Base-by-base conservation (phyloP, 2,797 vertebrate species). In the Betta splendens region DNA sequence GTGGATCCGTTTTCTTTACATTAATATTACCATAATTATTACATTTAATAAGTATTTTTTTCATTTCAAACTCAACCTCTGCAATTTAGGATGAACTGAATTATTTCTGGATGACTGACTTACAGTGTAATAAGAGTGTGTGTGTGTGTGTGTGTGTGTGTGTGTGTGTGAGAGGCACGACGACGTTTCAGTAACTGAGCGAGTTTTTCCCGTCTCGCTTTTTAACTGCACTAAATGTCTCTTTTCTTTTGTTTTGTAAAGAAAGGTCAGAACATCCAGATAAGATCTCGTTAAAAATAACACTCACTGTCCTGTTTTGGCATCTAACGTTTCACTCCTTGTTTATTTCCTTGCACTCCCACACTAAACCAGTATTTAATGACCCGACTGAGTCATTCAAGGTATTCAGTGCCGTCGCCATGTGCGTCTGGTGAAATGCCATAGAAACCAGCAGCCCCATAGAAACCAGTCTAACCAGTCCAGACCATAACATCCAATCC, bases 391-490 rank as follows among this genome's bases (percentile, higher is more conserved):
- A 75, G 38, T 62, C 63, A 54, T 64, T 63, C 12, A 8, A 65
- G 55, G 69, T 65, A 71, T 77, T 77, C 52, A 18, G 8, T 1
- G 9, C 22, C 18, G 9, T 32, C 42, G 60, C 72, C 66, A 61
- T 64, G 28, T 15, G 22, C 1, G 16, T 42, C 57, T 64, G 61
- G 53, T 58, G 57, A 50, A 52, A 32, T 8, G 40, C 79, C 79
- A 77, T 60, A 77, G 65, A 64, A 75, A 81, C 75, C 65, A 60
- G 49, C 37, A 48, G 70, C 57, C 13, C 81, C 76, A 77, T 73
- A 78, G 75, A 79, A 85, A 85, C 80, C 83, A 77, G 71, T 64
- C 36, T 0, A 65, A 63, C 78, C 76, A 52, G 74, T 80, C 54
- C 48, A 32, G 56, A 56, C 69, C 75, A 64, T 9, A 1, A 26